Conservation (phyloP, 2,113 vertebrate species). For the Sebastes schlegelii region DNA sequence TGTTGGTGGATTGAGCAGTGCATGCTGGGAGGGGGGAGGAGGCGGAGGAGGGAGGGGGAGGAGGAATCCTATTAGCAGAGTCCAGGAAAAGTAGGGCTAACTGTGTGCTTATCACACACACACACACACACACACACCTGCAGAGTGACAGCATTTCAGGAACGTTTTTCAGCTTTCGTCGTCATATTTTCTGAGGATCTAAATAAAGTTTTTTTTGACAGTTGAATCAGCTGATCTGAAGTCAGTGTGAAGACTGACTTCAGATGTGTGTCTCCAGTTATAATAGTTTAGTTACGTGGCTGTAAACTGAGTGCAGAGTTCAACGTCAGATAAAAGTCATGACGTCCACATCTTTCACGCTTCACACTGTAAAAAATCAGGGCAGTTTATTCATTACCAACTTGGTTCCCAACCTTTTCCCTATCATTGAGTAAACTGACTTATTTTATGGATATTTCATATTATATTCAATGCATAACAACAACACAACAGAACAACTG, state of each 20-base stretch:
- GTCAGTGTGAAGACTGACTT: neutral
- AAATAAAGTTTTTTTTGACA: neutral
- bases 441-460: too few species aligned
- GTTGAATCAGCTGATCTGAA: too few species aligned
- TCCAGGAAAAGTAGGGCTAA: conserved; percentile 72
- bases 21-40: conserved; percentile 49
- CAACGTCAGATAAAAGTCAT: neutral
- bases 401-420: too few species aligned
- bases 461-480: too few species aligned
- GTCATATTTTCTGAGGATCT: neutral
- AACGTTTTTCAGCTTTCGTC: too few species aligned
- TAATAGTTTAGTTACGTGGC: neutral
- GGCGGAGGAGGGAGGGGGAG: neutral
- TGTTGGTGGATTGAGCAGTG: conserved; percentile 49
- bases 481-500: too few species aligned
- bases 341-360: too few species aligned
- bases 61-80: conserved; percentile 76
- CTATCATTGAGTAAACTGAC: too few species aligned
- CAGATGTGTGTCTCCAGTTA: neutral
- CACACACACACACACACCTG: conserved; percentile 22
- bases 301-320: neutral
- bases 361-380: too few species aligned
- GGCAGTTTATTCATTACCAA: too few species aligned
- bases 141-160: neutral
- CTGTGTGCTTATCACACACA: conserved; percentile 49